phyloP scores from a whole-genome alignment of 2,113 vertebrate genomes.

The Poeciliopsis occidentalis region DNA sequence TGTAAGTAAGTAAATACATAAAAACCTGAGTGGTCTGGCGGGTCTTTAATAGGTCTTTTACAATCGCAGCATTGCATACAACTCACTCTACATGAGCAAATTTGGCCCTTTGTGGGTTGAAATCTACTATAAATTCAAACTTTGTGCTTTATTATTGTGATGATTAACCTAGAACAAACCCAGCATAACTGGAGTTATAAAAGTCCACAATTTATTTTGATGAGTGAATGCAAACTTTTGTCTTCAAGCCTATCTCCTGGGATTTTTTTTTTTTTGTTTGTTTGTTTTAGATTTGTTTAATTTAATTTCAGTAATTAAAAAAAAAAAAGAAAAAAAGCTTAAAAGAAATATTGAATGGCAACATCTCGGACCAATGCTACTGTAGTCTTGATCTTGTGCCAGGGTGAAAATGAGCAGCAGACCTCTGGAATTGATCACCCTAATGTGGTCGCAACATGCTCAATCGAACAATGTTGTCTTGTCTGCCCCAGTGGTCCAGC shows the following conservation, averaged over 20 bases:
- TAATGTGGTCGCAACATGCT: slow-evolving; percentile 60
- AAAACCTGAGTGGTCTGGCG: too few species aligned
- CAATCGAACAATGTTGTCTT: slow-evolving; percentile 56
- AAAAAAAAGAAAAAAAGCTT: slow-evolving; percentile 8
- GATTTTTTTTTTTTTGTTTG: not conserved
- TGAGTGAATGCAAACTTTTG: slow-evolving; percentile 5
- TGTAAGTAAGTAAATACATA: too few species aligned
- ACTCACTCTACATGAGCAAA: not conserved
- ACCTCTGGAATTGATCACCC: slow-evolving; percentile 52
- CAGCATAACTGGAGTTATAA: not conserved
- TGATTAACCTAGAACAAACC: not conserved
- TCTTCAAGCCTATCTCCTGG: slow-evolving; percentile 19
- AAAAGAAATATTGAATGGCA: slow-evolving; percentile 18
- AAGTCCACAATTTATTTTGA: not conserved
- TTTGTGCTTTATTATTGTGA: not conserved
- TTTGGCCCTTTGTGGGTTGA: not conserved
- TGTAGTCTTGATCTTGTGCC: slow-evolving; percentile 18
- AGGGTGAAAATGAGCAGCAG: slow-evolving; percentile 32
- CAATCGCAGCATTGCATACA: too few species aligned
- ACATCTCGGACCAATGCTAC: slow-evolving; percentile 13
- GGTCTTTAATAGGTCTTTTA: too few species aligned
- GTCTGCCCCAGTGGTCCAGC: slow-evolving; percentile 47
- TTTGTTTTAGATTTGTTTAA: not conserved
- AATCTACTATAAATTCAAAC: not conserved
- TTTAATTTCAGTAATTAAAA: slow-evolving; percentile 11